phyloP scores from a whole-genome alignment of 2,797 vertebrate species.

The Oreochromis mossambicus region DNA sequence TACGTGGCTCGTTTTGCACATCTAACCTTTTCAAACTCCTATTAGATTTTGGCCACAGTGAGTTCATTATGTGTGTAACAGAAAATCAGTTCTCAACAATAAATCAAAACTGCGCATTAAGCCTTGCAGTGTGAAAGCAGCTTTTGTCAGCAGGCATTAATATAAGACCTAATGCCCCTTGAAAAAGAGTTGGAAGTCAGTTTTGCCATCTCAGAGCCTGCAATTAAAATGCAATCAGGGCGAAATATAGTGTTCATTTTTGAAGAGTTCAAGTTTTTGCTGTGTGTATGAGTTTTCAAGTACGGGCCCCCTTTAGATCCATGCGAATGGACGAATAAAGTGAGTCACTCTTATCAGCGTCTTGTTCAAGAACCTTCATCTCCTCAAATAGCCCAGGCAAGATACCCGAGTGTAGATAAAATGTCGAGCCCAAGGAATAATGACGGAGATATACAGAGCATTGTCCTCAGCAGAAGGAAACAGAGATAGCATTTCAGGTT shows the following conservation, averaged over 20 bases:
- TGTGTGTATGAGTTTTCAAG: constrained; percentile 11
- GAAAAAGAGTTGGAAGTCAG: constrained; percentile 5
- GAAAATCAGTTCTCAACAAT: neutral
- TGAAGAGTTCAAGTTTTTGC: constrained; percentile 2
- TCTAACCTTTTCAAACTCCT: neutral
- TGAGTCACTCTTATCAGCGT: constrained; percentile 38
- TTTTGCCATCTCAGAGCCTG: constrained; percentile 9
- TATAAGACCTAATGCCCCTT: constrained; percentile 23
- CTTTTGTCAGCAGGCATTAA: constrained; percentile 36
- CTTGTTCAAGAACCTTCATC: constrained; percentile 27
- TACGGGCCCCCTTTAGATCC: neutral
- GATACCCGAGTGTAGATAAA: constrained; percentile 48
- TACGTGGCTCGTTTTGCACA: neutral
- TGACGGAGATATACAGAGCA: constrained; percentile 23
- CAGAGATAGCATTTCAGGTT: constrained; percentile 40
- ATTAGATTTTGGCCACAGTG: neutral
- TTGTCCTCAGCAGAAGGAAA: constrained; percentile 3
- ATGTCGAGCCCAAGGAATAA: constrained; percentile 1
- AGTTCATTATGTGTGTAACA: neutral
- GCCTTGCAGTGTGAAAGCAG: neutral
- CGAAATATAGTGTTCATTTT: neutral
- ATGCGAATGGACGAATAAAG: constrained; percentile 26
- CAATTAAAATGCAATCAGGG: constrained; percentile 1
- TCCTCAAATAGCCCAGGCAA: constrained; percentile 29
- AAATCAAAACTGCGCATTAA: neutral